Evolutionary conservation across 2,797 vertebrate genomes (phyloP), one percentile per base, ranked within the genome.

Genomic region (Protonibea diacanthus): DNA sequence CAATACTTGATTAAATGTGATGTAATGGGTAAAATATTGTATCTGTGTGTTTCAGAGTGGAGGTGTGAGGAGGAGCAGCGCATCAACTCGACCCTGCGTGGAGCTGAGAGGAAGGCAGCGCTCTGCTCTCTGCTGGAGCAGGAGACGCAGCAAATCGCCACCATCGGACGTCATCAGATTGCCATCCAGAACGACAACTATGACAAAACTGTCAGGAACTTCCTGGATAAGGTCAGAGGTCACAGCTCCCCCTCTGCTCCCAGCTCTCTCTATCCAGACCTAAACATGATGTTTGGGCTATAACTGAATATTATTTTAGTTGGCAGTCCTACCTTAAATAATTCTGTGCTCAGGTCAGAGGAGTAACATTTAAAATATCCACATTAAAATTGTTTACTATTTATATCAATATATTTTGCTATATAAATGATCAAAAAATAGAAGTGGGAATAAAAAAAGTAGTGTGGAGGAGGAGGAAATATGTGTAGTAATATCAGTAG

Each of bases 41-140:
- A 7, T 0, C 15, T 52, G 33, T 69, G 51, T 76, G 62, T 70
- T 44, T 62, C 91, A 99, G 98, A 93, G 51, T 99, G 98, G 98
- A 90, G 91, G 71, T 67, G 74, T 40, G 96, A 97, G 77, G 95
- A 98, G 90, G 76, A 92, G 45, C 82, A 91, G 56, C 52, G 0
- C 23, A 96, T 99, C 85, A 94, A 96, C 84, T 85, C 76, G 0
- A 85, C 76, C 55, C 85, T 96, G 49, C 86, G 60, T 53, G 97
- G 97, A 73, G 95, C 95, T 0, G 95, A 97, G 91, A 96, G 96
- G 88, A 99, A 97, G 84, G 96, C 95, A 0, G 96, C 96, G 2
- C 93, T 99, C 45, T 97, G 94, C 76, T 87, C 78, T 15, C 95
- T 99, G 65, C 85, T 98, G 87, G 96, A 99, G 44, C 89, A 97